Base-by-base conservation (phyloP, 2,888 invertebrate species). In the Ectropis crepuscularia region DNA sequence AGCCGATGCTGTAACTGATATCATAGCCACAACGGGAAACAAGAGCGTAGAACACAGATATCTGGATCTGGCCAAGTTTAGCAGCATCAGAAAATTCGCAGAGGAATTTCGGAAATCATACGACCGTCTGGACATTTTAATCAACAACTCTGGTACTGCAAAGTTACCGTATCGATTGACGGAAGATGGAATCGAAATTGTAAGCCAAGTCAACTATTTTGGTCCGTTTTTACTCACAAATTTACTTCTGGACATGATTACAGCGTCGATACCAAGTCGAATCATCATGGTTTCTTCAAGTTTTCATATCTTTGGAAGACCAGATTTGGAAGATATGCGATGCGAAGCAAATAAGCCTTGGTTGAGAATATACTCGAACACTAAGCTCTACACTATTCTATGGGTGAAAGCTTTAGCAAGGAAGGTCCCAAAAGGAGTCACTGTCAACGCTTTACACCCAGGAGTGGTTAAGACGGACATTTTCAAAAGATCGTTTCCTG, bases 361-460 rank as follows among this genome's bases (percentile, higher is more conserved):
- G 42, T 71, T 78, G 1, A 78, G 74, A 6, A 95, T 95, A 6
- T 93, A 93, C 65, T 68, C 73, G 11, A 88, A 88, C 49, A 88
- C 89, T 39, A 93, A 93, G 69, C 73, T 93, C 0, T 88, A 82
- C 65, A 81, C 88, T 47, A 67, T 93, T 0, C 71, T 93, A 2
- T 90, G 89, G 83, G 81, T 83, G 9, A 90, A 86, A 54, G 92
- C 90, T 6, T 77, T 94, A 10, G 83, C 86, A 0, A 87, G 83
- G 45, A 77, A 81, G 37, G 67, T 93, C 4, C 85, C 89, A 1
- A 73, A 74, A 9, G 95, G 95, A 5, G 95, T 97, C 0, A 96
- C 96, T 0, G 96, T 94, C 0, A 98, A 98, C 79, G 95, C 95
- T 69, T 84, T 97, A 53, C 97, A 98, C 87, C 98, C 98, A 0